These are phyloP conservation scores for Myotis daubentonii DNA, from an alignment of 2,797 vertebrate species.

Conservation along the genomic window DNA sequence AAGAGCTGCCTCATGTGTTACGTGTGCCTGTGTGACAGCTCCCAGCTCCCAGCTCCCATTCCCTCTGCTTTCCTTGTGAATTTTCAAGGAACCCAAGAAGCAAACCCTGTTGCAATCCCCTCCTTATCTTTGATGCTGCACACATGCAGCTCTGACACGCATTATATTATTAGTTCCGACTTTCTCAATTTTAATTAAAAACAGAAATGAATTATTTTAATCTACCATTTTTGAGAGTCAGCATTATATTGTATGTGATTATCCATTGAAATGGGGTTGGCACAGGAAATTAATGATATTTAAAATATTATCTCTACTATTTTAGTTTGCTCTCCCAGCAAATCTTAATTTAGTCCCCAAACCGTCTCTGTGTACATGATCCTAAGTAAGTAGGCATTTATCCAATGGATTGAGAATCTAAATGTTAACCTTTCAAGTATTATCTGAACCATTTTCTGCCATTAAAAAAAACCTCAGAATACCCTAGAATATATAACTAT, in stretches of 20 bases:
- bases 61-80: slow-evolving; percentile 56
- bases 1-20: background rate
- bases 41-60: slow-evolving; percentile 25
- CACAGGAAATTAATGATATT: slow-evolving; percentile 78
- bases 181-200: slow-evolving; percentile 80
- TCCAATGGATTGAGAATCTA: slow-evolving; percentile 48
- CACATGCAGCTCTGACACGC: slow-evolving; percentile 68
- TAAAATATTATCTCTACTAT: slow-evolving; percentile 74
- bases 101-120: slow-evolving; percentile 51
- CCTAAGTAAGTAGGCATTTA: slow-evolving; percentile 71
- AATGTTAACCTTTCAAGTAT: slow-evolving; percentile 54
- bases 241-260: slow-evolving; percentile 74
- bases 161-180: slow-evolving; percentile 74
- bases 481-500: background rate
- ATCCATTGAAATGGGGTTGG: slow-evolving; percentile 75
- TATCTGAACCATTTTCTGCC: slow-evolving; percentile 33
- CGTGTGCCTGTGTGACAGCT: background rate
- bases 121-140: slow-evolving; percentile 78
- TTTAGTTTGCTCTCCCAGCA: slow-evolving; percentile 70
- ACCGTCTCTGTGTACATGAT: slow-evolving; percentile 61
- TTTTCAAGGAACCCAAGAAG: slow-evolving; percentile 66
- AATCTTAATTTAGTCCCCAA: slow-evolving; percentile 72
- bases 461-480: slow-evolving; percentile 43
- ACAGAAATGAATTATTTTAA: slow-evolving; percentile 80
- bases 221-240: slow-evolving; percentile 75